These are phyloP conservation scores for Dryobota labecula DNA, from an alignment of 2,888 invertebrate species.

Conservation along the genomic window DNA sequence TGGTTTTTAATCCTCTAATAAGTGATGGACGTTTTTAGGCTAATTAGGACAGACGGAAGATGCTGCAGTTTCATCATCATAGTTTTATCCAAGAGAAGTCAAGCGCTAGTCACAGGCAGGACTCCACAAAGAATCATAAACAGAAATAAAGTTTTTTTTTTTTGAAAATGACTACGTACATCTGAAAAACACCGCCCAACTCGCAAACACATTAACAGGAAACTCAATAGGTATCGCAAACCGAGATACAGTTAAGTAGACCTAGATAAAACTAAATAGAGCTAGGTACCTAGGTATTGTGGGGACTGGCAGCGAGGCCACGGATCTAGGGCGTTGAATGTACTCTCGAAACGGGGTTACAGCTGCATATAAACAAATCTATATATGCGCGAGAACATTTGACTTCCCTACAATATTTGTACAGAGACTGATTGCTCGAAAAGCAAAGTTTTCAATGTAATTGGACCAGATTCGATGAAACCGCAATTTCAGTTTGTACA, in stretches of 20 bases:
- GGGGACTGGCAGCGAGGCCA: slow-evolving; percentile 69
- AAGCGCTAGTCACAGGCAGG: no score
- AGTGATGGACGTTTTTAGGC: background rate
- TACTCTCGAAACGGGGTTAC: slow-evolving; percentile 76
- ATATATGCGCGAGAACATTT: slow-evolving; percentile 45
- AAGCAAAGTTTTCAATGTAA: slow-evolving; percentile 40
- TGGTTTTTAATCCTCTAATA: background rate
- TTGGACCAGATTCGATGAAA: slow-evolving; percentile 33
- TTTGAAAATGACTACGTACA: slow-evolving; percentile 2
- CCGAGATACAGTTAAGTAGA: slow-evolving; percentile 21
- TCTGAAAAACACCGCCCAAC: slow-evolving; percentile 13
- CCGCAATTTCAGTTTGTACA: slow-evolving; percentile 21
- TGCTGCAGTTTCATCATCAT: background rate
- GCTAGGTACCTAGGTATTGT: slow-evolving; percentile 73
- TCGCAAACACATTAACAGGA: slow-evolving; percentile 30
- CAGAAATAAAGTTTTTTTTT: no score
- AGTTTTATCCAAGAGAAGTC: background rate
- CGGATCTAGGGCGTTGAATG: slow-evolving; percentile 80
- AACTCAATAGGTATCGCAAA: slow-evolving; percentile 42
- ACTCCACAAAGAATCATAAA: fast-evolving
- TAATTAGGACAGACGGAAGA: background rate
- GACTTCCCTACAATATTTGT: slow-evolving; percentile 40
- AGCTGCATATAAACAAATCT: slow-evolving; percentile 67
- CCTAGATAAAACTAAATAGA: slow-evolving; percentile 36
- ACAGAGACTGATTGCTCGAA: slow-evolving; percentile 13